A percentile compares a stretch with the other conserved stretches of the same genome.
Conservation (phyloP, 2,113 vertebrate genomes). For the Corythaeola cristata region DNA sequence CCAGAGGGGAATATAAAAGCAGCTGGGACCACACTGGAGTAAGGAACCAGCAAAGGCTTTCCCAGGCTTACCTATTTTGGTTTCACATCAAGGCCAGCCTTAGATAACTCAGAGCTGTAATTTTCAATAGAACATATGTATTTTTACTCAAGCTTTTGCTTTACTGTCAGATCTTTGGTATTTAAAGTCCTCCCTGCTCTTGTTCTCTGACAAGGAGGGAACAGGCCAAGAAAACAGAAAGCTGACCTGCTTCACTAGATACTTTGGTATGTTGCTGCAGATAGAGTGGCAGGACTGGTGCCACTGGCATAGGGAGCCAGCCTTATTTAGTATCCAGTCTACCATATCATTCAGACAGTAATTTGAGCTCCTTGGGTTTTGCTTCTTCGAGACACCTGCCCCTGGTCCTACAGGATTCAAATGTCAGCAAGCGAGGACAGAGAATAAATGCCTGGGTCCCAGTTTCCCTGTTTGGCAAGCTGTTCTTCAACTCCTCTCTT, state of each 20-base stretch:
- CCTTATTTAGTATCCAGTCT: slow-evolving; percentile 1
- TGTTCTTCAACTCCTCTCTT: background rate
- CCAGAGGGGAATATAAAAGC: background rate
- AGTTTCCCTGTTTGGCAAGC: background rate
- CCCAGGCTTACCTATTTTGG: background rate
- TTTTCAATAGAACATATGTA: background rate
- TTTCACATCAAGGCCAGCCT: background rate
- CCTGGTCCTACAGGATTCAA: background rate
- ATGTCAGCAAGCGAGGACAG: background rate
- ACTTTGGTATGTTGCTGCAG: background rate
- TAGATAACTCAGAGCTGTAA: background rate
- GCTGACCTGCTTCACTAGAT: background rate
- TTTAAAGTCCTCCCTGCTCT: background rate
- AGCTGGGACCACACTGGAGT: background rate
- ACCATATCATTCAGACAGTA: background rate
- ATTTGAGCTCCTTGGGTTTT: background rate
- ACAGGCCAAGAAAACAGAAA: background rate
- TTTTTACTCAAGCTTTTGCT: background rate
- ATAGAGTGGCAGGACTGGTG: background rate
- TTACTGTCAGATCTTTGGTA: background rate
- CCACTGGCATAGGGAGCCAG: background rate
- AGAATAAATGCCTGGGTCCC: background rate
- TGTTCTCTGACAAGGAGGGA: background rate
- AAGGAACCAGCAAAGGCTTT: background rate
- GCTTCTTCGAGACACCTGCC: background rate